Evolutionary conservation across 2,797 vertebrate species (phyloP).

Genomic region (Anguilla megastoma): DNA sequence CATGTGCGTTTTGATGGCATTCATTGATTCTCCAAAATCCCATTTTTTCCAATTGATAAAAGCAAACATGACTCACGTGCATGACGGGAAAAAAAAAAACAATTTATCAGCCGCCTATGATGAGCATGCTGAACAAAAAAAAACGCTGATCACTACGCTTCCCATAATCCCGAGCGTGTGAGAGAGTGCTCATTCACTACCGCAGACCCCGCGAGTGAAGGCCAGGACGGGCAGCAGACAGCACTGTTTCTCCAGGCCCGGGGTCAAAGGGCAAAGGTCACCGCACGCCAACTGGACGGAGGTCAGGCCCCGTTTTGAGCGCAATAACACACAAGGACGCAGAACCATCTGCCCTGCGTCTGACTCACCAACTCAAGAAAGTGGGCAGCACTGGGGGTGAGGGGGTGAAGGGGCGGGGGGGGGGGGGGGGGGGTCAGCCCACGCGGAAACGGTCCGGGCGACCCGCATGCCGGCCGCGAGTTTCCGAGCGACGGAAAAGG

Average conservation of each 20-base stretch:
- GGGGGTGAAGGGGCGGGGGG: no score
- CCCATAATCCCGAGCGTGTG: not conserved
- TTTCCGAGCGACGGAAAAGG: not conserved
- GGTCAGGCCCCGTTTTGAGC: not conserved
- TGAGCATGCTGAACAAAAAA: not conserved
- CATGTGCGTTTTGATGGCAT: not conserved
- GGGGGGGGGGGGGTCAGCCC: not conserved
- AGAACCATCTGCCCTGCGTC: not conserved
- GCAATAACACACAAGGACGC: not conserved
- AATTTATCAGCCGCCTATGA: not conserved
- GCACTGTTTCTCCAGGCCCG: not conserved
- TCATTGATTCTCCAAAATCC: not conserved
- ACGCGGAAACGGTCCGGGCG: not conserved
- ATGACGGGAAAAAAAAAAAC: not conserved
- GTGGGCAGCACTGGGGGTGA: not conserved
- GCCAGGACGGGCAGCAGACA: not conserved
- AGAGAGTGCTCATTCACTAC: not conserved
- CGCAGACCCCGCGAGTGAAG: not conserved
- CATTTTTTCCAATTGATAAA: not conserved
- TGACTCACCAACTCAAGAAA: not conserved
- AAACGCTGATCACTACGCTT: not conserved
- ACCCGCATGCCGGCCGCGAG: not conserved
- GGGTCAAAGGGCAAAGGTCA: slow-evolving; percentile 17
- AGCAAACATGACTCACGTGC: not conserved
- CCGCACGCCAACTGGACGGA: not conserved